These are phyloP conservation scores for Cephus nigrinus DNA, from an alignment of 2,888 invertebrate genomes.

Conservation along the genomic window DNA sequence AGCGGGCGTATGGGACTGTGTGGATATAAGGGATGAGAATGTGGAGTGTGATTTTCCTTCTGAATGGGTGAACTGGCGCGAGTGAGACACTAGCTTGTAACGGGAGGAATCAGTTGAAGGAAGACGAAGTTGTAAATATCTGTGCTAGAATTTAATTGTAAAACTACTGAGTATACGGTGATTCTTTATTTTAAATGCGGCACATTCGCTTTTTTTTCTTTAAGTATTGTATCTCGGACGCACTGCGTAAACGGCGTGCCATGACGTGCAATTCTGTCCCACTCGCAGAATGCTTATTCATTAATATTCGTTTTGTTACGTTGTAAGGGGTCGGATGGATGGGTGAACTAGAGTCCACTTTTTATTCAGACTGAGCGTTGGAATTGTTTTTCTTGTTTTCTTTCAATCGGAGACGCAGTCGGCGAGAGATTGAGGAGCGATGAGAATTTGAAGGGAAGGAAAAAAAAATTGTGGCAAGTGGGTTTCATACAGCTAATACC, in stretches of 20 bases:
- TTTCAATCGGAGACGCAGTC: too few species aligned
- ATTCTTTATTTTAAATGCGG: slow-evolving; percentile 29
- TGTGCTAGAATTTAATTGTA: slow-evolving; percentile 33
- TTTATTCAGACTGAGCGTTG: too few species aligned
- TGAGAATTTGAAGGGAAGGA: background rate
- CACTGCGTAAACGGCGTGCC: slow-evolving; percentile 17
- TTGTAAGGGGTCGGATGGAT: too few species aligned
- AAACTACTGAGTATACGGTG: slow-evolving; percentile 47
- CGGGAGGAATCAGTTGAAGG: slow-evolving; percentile 21
- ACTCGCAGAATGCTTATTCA: too few species aligned
- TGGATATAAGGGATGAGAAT: too few species aligned
- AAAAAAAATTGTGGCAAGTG: slow-evolving; percentile 29
- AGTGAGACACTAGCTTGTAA: background rate
- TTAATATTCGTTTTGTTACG: too few species aligned
- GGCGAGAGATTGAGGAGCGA: too few species aligned
- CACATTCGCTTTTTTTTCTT: slow-evolving; percentile 15
- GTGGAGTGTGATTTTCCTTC: too few species aligned
- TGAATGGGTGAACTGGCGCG: too few species aligned
- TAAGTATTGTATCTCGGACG: slow-evolving; percentile 4
- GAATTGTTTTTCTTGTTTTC: too few species aligned
- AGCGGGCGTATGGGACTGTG: too few species aligned
- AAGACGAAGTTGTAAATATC: slow-evolving; percentile 49
- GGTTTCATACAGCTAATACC: slow-evolving; percentile 63
- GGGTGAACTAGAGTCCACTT: too few species aligned
- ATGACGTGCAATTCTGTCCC: slow-evolving; percentile 9